Evolutionary conservation across 2,888 invertebrate genomes (phyloP), one percentile per base, ranked within the genome.

Genomic region (Hirtodrosophila trivittata): DNA sequence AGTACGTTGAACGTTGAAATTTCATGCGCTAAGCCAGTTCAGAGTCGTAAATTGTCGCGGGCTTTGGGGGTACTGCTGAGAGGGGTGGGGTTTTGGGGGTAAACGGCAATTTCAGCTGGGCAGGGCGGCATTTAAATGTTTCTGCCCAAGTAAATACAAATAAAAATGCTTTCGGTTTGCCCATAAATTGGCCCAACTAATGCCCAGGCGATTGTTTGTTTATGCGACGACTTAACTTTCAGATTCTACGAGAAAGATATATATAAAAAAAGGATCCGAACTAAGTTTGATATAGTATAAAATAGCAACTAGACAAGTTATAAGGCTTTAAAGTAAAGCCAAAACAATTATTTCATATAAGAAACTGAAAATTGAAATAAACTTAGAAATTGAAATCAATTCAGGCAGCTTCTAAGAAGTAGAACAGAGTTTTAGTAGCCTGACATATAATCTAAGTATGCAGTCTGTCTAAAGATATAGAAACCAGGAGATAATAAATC

Each of bases 21-120:
- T 65, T 65, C 73, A 72, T 68, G 56, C 50, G 62, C 37, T 73
- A 73, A 73, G 72, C 54, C 74, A 58, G 74, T 69, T 55, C 45
- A 49, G 42, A 45, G 51, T 66, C 74, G 58, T 73, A 73, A 73
- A 73, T 73, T 73, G 69, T 73, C 74, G 60, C 60, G 66, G 69
- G 69, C 58, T 73, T 72, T 55, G 33, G 72, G 59, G 49, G 51
- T 28, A 26, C 43, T n/a, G 42, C 12, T 26, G 25, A 12, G 26
- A 39, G n/a, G 26, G 25, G 26, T 9, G 13, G 26, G 26, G 33
- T 9, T n/a, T 10, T 9, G 16, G 35, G 21, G 5, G 8, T 9
- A 32, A 1, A 3, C 12, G 12, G 25, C 9, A 7, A 10, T 26
- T n/a, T 9, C 32, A 32, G 28, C 16, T n/a, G 32, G 3, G 32